Conservation (phyloP, 2,797 vertebrate genomes). For the Notolabrus celidotus region DNA sequence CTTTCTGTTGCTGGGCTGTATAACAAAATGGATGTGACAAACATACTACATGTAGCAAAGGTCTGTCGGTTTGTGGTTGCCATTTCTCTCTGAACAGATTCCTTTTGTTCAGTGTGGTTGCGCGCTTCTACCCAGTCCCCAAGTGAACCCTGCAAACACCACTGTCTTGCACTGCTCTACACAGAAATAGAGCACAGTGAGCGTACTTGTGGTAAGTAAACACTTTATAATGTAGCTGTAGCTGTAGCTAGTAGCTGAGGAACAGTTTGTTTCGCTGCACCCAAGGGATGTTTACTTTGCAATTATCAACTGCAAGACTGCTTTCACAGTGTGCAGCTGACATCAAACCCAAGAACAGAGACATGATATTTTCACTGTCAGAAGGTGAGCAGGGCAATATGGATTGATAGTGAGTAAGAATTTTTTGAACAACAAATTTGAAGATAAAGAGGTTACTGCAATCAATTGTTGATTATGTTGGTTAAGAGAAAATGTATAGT, state of each 20-base stretch:
- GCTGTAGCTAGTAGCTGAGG: neutral
- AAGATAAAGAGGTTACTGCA: too few relatives aligned
- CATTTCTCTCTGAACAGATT: neutral
- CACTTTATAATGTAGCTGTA: constrained; percentile 6
- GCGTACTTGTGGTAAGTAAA: constrained; percentile 21
- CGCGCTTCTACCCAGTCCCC: neutral
- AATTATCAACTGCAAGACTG: neutral
- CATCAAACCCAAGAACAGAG: too few relatives aligned
- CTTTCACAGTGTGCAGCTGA: too few relatives aligned
- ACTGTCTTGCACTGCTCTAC: neutral
- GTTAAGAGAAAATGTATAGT: too few relatives aligned
- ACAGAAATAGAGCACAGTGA: neutral
- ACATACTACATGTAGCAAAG: too few relatives aligned
- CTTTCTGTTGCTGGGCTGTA: too few relatives aligned
- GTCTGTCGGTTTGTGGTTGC: neutral
- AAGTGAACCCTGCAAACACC: constrained; percentile 34
- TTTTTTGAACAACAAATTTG: too few relatives aligned
- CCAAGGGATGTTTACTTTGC: constrained; percentile 4
- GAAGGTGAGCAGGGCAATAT: too few relatives aligned
- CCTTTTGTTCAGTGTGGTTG: neutral
- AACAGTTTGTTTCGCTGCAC: neutral
- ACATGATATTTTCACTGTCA: too few relatives aligned
- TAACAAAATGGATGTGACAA: too few relatives aligned
- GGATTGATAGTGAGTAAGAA: too few relatives aligned
- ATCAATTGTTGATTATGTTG: too few relatives aligned